phyloP scores from a whole-genome alignment of 30 jellyfish, hydroid and myxozoan species.

The Catostylus mosaicus region DNA sequence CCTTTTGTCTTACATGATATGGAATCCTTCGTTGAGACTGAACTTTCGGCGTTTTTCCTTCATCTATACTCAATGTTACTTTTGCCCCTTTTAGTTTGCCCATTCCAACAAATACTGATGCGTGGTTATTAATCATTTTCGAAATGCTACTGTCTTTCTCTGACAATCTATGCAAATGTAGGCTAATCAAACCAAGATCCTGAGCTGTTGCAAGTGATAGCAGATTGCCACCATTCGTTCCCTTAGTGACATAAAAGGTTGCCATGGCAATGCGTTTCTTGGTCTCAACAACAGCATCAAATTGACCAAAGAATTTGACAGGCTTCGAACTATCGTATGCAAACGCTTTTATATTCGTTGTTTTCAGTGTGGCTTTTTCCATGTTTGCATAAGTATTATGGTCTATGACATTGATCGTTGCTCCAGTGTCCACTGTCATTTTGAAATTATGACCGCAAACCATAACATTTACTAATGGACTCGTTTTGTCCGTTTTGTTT shows the following conservation, averaged over 20 bases:
- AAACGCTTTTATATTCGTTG: constrained; percentile 11
- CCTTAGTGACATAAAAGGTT: constrained; percentile 9
- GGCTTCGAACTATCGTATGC: too few species aligned
- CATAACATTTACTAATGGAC: constrained; percentile 3
- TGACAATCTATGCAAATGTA: background rate
- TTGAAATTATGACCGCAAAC: background rate
- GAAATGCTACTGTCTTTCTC: background rate
- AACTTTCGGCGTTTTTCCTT: too few species aligned
- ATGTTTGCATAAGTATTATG: too few species aligned
- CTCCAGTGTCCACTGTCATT: too few species aligned
- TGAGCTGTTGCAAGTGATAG: background rate
- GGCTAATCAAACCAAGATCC: background rate
- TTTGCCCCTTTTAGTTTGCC: too few species aligned
- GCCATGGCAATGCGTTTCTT: background rate
- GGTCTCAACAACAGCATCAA: constrained; percentile 10
- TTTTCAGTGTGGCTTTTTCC: background rate
- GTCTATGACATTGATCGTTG: too few species aligned
- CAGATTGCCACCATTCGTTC: background rate
- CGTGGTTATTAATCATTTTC: background rate
- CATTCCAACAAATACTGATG: too few species aligned
- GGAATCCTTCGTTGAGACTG: too few species aligned
- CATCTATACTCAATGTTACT: too few species aligned
- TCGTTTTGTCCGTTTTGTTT: background rate
- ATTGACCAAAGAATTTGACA: background rate
- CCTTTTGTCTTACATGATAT: too few species aligned